Conservation (phyloP, 1,140 invertebrate genomes). For the Cotesia vestalis region DNA sequence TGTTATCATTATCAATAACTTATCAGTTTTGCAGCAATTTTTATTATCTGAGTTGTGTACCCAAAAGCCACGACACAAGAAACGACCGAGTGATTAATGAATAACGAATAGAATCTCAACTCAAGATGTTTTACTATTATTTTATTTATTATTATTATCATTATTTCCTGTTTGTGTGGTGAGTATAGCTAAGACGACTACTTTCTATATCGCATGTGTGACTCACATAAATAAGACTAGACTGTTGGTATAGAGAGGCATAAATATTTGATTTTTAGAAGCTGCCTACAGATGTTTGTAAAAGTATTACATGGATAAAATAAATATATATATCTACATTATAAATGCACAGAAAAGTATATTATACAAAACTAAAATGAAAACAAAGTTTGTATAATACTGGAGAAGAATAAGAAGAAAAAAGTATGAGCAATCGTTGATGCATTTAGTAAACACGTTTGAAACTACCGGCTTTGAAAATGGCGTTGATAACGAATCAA, state of each 20-base stretch:
- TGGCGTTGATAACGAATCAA: conserved; percentile 28
- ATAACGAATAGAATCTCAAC: neutral
- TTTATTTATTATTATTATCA: no score
- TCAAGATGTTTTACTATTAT: conserved; percentile 1
- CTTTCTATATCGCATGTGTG: conserved; percentile 2
- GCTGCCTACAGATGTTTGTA: no score
- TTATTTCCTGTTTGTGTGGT: neutral
- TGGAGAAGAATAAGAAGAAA: neutral
- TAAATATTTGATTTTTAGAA: neutral
- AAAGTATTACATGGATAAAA: no score
- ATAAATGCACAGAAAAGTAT: no score
- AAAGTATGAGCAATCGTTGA: neutral
- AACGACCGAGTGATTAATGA: conserved; percentile 6
- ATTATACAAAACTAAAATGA: neutral
- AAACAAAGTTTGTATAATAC: neutral
- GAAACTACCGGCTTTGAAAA: conserved; percentile 27
- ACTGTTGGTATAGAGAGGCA: neutral
- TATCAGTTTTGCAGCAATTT: conserved; percentile 25
- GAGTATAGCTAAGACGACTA: neutral
- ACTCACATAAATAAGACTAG: conserved; percentile 9
- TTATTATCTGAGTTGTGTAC: conserved; percentile 26
- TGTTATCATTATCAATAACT: conserved; percentile 19
- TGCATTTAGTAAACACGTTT: conserved; percentile 24
- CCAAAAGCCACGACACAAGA: conserved; percentile 2
- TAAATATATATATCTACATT: no score